Evolutionary conservation across 2,888 invertebrate genomes (phyloP), one percentile per base, ranked within the genome.

Genomic region (Imbricaverruca yamaguchii): DNA sequence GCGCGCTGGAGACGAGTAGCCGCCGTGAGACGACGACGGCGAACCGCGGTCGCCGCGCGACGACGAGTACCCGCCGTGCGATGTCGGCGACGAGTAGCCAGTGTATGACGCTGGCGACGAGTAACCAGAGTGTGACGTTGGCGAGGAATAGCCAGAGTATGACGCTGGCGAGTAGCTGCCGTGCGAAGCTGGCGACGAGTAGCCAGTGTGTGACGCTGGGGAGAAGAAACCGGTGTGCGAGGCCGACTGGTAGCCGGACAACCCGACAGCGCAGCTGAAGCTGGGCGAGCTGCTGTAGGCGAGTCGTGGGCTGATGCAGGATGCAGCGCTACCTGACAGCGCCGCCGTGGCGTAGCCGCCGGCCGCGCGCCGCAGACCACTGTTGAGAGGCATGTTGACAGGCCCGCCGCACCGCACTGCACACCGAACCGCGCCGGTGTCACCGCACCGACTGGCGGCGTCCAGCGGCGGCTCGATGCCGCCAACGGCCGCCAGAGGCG

Each of bases 231-330:
- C 53, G 63, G 25, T n/a, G 55, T 18, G 55, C 13, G 63, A 67
- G 67, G 25, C 25, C 23, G 67, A 25, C 12, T 23, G 25, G 67
- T 67, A 67, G 67, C 63, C 18, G 21, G 63, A 63, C 63, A 11
- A 11, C 25, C 25, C 39, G 39, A 39, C 25, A 3, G 18, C 39
- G 55, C 55, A 1, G 74, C 55, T 74, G 74, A 74, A 74, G 74
- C 55, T 53, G 18, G 74, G 74, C 8, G 55, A 53, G 21, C 55
- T 21, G 55, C 74, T 74, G 74, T 74, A 74, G 55, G 74, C 74
- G 21, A 74, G 74, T 21, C 74, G 74, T 9, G 74, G 74, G 55
- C 74, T 74, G 74, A 74, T 74, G 74, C 74, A 74, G 21, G 74
- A 74, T 10, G 74, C 74, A 55, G 53, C 74, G 55, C 74, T 74